These are phyloP conservation scores for Pardosa pseudoannulata DNA, from an alignment of 2,888 invertebrate genomes.

Conservation along the genomic window DNA sequence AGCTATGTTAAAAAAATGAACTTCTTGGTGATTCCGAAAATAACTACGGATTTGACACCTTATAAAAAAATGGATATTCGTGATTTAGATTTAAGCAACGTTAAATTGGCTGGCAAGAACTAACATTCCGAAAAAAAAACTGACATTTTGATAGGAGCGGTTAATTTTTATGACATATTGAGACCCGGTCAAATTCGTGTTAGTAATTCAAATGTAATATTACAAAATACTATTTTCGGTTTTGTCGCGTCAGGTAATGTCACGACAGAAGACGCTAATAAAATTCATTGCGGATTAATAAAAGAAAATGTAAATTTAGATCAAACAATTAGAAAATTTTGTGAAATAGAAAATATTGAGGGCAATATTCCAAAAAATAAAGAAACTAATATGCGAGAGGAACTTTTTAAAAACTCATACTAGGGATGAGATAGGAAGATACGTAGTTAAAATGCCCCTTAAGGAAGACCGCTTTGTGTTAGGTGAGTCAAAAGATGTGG, in stretches of 20 bases:
- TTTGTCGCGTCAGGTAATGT: too few species aligned
- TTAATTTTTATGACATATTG: conserved; percentile 3
- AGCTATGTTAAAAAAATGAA: too few species aligned
- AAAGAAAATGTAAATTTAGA: background rate
- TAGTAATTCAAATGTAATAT: background rate
- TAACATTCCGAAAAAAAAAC: too few species aligned
- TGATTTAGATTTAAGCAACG: too few species aligned
- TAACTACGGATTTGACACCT: too few species aligned
- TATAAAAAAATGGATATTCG: too few species aligned
- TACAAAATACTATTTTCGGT: background rate
- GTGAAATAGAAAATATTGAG: background rate
- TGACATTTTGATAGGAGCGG: background rate
- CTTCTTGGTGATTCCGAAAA: too few species aligned
- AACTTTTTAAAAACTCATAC: background rate
- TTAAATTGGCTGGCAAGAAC: too few species aligned
- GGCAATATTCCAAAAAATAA: background rate
- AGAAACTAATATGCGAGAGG: background rate
- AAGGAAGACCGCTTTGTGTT: background rate
- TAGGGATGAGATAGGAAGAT: conserved; percentile 11
- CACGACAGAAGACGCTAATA: background rate
- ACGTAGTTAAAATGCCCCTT: background rate
- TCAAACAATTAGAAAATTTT: background rate
- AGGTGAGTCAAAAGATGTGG: background rate
- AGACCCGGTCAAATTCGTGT: background rate
- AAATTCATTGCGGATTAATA: background rate